A percentile compares a stretch with the other conserved stretches of the same genome.
These are phyloP conservation scores for Phortica variegata DNA, from an alignment of 1,140 invertebrate species.

Conservation along the genomic window DNA sequence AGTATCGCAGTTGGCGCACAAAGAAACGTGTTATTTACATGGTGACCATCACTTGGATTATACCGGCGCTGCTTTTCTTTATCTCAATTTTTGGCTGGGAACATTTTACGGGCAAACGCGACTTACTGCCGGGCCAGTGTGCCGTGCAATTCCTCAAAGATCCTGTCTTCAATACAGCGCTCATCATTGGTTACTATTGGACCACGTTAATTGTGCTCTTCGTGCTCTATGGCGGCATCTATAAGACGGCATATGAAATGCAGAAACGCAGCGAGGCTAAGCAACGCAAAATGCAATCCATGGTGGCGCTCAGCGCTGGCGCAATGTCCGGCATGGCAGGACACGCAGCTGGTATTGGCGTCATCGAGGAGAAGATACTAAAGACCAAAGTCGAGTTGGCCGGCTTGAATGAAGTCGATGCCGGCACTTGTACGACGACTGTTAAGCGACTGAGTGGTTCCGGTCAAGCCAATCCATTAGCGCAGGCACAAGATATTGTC, in stretches of 20 bases:
- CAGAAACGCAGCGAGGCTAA: conserved; percentile 96
- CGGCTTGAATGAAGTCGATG: conserved; percentile 31
- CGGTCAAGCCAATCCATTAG: conserved; percentile 42
- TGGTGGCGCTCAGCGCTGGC: conserved; percentile 84
- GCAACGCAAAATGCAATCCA: conserved; percentile 90
- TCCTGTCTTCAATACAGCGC: conserved; percentile 95
- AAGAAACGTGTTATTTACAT: conserved; percentile 90
- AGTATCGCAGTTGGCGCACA: conserved; percentile 96
- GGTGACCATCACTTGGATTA: conserved; percentile 96
- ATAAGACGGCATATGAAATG: conserved; percentile 97
- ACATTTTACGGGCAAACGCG: conserved; percentile 90
- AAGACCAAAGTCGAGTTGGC: conserved; percentile 60
- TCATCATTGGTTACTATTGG: conserved; percentile 98
- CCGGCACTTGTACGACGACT: conserved; percentile 18
- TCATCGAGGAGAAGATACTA: conserved; percentile 69
- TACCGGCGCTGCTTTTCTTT: conserved; percentile 95
- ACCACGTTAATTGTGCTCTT: conserved; percentile 91
- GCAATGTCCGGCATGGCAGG: conserved; percentile 88
- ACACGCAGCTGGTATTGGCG: conserved; percentile 79
- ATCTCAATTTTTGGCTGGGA: conserved; percentile 99
- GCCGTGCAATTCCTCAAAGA: conserved; percentile 98
- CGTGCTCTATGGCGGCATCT: conserved; percentile 95
- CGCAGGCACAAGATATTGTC: conserved; percentile 22
- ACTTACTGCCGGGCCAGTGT: conserved; percentile 85
- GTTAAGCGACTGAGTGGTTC: conserved; percentile 42